These are phyloP conservation scores for Agrotis segetum DNA, from an alignment of 2,888 invertebrate genomes.

Conservation along the genomic window DNA sequence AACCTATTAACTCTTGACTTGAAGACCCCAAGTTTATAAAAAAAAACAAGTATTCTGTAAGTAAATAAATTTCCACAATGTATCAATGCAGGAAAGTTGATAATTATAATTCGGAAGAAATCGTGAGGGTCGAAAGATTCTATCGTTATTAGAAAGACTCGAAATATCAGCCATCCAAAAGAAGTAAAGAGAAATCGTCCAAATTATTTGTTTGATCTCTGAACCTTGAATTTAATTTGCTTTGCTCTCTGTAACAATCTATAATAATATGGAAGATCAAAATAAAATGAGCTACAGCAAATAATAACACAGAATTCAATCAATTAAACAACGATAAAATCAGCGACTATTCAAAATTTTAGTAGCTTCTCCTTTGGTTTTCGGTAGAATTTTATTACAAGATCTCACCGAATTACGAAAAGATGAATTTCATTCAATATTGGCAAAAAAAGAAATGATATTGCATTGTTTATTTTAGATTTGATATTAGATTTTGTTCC, in stretches of 20 bases:
- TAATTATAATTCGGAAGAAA: slow-evolving; percentile 1
- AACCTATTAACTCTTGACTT: too few species aligned
- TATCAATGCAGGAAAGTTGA: background rate
- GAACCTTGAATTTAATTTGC: slow-evolving; percentile 52
- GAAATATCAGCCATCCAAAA: slow-evolving; percentile 37
- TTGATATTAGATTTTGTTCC: background rate
- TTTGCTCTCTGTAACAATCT: slow-evolving; percentile 15
- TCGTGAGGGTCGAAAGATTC: slow-evolving; percentile 11
- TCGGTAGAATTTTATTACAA: background rate
- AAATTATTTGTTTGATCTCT: slow-evolving; percentile 60
- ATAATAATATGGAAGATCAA: slow-evolving; percentile 24
- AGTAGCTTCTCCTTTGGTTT: too few species aligned
- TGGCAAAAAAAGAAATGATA: background rate
- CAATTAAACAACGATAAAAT: too few species aligned
- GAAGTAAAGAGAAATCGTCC: slow-evolving; percentile 52
- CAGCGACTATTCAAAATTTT: too few species aligned
- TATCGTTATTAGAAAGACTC: slow-evolving; percentile 2
- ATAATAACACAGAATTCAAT: slow-evolving; percentile 23
- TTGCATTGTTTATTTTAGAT: background rate
- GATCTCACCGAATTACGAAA: background rate
- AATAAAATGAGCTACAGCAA: slow-evolving; percentile 10
- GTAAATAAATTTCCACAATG: background rate
- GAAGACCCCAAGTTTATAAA: too few species aligned
- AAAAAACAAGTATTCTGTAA: too few species aligned
- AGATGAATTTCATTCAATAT: background rate